These are phyloP conservation scores for Cynaeus angustus DNA, from an alignment of 2,888 invertebrate genomes.

Conservation along the genomic window DNA sequence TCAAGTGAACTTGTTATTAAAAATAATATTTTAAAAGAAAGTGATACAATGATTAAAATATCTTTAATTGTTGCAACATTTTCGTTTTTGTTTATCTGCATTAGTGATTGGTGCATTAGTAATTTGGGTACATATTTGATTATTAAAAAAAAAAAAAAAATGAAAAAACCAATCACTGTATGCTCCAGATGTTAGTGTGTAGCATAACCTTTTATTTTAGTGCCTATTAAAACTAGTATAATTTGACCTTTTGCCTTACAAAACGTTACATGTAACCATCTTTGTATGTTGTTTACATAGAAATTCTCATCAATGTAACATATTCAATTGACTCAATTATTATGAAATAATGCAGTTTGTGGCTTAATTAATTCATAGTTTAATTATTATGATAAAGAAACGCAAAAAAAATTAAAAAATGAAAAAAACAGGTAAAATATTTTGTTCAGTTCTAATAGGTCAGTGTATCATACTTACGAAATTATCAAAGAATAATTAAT, in stretches of 20 bases:
- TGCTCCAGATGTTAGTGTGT: constrained; percentile 54
- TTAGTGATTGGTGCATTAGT: constrained; percentile 45
- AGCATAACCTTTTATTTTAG: constrained; percentile 62
- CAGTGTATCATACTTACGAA: constrained; percentile 44
- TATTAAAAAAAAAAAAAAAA: constrained; percentile 24
- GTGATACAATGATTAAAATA: constrained; percentile 28
- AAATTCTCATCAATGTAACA: constrained; percentile 48
- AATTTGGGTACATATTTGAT: constrained; percentile 27
- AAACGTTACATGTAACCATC: constrained; percentile 53
- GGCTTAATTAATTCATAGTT: constrained; percentile 46
- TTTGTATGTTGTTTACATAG: constrained; percentile 52
- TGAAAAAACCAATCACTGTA: constrained; percentile 45
- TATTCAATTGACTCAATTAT: constrained; percentile 48
- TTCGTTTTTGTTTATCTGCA: constrained; percentile 37
- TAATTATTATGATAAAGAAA: constrained; percentile 33
- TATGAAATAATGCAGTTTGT: constrained; percentile 45
- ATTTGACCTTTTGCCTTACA: constrained; percentile 64
- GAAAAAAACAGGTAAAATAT: constrained; percentile 36
- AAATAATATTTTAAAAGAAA: constrained; percentile 19
- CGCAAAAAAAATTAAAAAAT: constrained; percentile 33
- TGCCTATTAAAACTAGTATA: constrained; percentile 62
- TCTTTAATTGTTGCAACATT: constrained; percentile 36
- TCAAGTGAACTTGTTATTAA: constrained; percentile 47
- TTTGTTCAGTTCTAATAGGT: constrained; percentile 43
- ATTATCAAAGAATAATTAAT: constrained; percentile 37